Evolutionary conservation across 2,888 invertebrate genomes (phyloP).

Genomic region (Nesidiocoris tenuis): DNA sequence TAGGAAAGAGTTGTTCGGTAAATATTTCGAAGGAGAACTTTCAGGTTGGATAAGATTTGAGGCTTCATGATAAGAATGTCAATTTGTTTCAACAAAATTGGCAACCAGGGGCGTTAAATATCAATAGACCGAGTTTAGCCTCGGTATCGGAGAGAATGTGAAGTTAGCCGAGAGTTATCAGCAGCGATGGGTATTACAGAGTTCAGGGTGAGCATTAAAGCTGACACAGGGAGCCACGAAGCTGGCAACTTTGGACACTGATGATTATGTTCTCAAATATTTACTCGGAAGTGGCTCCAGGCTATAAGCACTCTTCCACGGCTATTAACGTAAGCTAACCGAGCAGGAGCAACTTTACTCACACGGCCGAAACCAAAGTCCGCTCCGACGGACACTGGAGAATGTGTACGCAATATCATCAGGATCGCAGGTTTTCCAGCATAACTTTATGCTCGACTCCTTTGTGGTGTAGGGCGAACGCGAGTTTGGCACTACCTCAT

Average conservation of each 20-base stretch:
- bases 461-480: too few relatives aligned
- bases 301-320: neutral
- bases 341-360: neutral
- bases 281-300: neutral
- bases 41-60: too few relatives aligned
- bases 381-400: too few relatives aligned
- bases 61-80: too few relatives aligned
- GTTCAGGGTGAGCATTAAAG: neutral
- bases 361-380: too few relatives aligned
- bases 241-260: neutral
- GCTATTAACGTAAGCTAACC: neutral
- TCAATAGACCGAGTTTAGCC: neutral
- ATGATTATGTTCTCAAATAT: neutral
- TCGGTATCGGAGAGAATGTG: neutral
- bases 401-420: neutral
- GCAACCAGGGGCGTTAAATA: too few relatives aligned
- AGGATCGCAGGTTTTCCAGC: neutral
- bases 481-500: too few relatives aligned
- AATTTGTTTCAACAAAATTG: too few relatives aligned
- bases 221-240: neutral
- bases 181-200: neutral
- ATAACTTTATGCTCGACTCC: too few relatives aligned
- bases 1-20: too few relatives aligned
- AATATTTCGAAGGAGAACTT: too few relatives aligned
- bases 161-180: neutral